Base-by-base conservation (phyloP, 1,140 invertebrate species). In the Sycobia sp. region DNA sequence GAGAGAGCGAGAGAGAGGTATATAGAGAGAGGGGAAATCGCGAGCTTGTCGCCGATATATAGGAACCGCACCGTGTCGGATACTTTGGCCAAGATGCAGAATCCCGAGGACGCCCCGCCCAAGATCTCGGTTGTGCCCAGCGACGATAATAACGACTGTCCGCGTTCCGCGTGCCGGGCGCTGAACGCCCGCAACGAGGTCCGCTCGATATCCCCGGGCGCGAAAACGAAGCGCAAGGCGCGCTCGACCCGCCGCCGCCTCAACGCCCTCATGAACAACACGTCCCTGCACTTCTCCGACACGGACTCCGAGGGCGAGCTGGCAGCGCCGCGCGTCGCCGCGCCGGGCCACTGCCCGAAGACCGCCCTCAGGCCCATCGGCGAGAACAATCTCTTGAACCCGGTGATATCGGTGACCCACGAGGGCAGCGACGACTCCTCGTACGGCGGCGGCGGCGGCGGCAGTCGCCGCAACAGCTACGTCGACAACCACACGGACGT, bases 261-360 rank as follows among this genome's bases (percentile, higher is more conserved):
- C 10, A 77, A 81, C 16, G 78, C 80, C 0, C 69, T 78, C 69
- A 79, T 80, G 56, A 81, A 71, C 53, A 82, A 81, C 23, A 43
- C 78, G 0, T 82, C 80, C 2, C 50, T 82, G 0, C 78, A 82
- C 11, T 82, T 82, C 36, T 81, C 79, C 10, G 80, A 82, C 22
- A 81, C 79, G 0, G 80, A 82, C 57, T 81, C 78, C 3, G 80
- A 82, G 34, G 80, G 79, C n/a, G 79, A 82, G 39, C 61, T 82
- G 0, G 62, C 65, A 0, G 53, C 67, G 7, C 41, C 62, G 0
- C 68, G 69, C 9, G 10, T 47, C 2, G 43, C 60, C 9, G 50
- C 61, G 0, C 53, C 69, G 5, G 77, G 61, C 29, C 36, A 49
- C 2, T 0, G 18, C 39, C n/a, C 4, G 22, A 11, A 18, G 25